phyloP scores from a whole-genome alignment of 2,797 vertebrate genomes.

The Gouania willdenowi region DNA sequence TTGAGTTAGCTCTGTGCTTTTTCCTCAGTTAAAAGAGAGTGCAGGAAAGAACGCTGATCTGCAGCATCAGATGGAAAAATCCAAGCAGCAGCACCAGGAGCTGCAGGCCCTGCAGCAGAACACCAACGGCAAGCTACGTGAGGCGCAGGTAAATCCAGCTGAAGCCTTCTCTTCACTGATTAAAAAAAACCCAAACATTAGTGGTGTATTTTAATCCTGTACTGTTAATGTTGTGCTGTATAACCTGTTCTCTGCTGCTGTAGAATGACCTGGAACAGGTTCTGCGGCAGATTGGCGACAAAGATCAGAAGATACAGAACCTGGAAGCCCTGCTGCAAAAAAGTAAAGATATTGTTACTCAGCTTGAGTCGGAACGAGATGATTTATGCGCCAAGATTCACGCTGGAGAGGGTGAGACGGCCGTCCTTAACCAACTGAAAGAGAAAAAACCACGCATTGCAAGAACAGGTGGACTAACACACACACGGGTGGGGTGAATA shows the following conservation, averaged over 20 bases:
- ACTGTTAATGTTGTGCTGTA: neutral
- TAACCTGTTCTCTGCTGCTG: conserved; percentile 13
- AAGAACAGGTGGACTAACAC: conserved; percentile 86
- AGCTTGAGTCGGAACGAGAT: conserved; percentile 92
- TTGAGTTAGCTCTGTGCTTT: neutral
- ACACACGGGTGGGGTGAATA: too few relatives aligned
- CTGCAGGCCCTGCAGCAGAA: conserved; percentile 90
- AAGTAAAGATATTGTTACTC: conserved; percentile 88
- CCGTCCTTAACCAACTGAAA: conserved; percentile 92
- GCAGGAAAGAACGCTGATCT: conserved; percentile 82
- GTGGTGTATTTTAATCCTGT: too few relatives aligned
- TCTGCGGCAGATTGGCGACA: conserved; percentile 95
- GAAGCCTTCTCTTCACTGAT: too few relatives aligned
- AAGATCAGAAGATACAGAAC: conserved; percentile 99
- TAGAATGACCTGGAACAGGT: conserved; percentile 98
- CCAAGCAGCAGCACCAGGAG: conserved; percentile 94
- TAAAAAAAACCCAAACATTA: too few relatives aligned
- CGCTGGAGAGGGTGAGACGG: conserved; percentile 94
- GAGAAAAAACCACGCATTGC: conserved; percentile 93
- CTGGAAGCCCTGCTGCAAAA: conserved; percentile 96
- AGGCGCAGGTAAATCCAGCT: conserved; percentile 93
- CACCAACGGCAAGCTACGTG: conserved; percentile 90
- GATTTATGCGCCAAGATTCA: conserved; percentile 97
- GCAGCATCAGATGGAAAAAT: conserved; percentile 94
- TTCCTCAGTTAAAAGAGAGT: conserved; percentile 86